phyloP scores from a whole-genome alignment of 2,113 vertebrate species.

The Rhineura floridana region DNA sequence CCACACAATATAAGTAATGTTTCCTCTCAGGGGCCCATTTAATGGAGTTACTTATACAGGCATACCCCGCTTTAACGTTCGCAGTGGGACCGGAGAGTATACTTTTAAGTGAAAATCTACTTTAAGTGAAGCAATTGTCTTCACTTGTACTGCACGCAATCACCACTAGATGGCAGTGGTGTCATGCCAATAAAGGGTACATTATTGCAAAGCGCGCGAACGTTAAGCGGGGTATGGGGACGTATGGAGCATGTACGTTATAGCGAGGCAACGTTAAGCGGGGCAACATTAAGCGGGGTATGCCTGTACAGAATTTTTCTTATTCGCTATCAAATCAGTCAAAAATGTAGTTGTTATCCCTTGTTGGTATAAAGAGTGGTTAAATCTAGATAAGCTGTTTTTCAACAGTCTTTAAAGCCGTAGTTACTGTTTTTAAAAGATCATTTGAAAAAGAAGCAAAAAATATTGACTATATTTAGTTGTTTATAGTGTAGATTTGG shows the following conservation, averaged over 20 bases:
- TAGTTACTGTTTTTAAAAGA: background rate
- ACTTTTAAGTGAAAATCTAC: too few relatives aligned
- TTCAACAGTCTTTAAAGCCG: background rate
- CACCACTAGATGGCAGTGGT: too few relatives aligned
- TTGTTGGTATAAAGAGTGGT: background rate
- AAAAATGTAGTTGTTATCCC: background rate
- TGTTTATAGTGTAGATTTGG: background rate
- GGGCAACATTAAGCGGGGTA: too few relatives aligned
- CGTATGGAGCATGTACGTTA: too few relatives aligned
- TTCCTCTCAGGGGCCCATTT: slow-evolving; percentile 42
- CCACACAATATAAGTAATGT: slow-evolving; percentile 7
- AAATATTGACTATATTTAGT: background rate
- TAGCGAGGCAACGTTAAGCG: too few relatives aligned
- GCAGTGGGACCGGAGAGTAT: too few relatives aligned
- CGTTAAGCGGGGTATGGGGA: too few relatives aligned
- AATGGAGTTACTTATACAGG: background rate
- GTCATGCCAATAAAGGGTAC: too few relatives aligned
- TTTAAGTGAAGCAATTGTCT: too few relatives aligned
- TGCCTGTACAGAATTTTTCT: background rate
- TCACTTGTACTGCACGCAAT: too few relatives aligned
- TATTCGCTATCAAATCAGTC: background rate
- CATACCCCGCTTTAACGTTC: too few relatives aligned
- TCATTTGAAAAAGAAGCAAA: background rate
- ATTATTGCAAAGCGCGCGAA: too few relatives aligned
- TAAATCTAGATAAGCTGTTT: background rate